phyloP scores from a whole-genome alignment of 2,888 invertebrate species.

The Osmoderma eremita region DNA sequence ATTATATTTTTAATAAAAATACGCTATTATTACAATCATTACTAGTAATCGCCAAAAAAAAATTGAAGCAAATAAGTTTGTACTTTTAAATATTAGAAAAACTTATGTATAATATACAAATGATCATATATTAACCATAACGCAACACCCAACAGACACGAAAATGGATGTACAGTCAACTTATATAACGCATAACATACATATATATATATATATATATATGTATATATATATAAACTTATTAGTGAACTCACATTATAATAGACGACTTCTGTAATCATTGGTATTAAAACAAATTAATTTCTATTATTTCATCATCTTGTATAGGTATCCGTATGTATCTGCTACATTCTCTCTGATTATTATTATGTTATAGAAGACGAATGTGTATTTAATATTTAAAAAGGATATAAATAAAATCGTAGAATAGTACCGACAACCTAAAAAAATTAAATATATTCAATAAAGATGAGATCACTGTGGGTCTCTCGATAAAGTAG shows the following conservation, averaged over 20 bases:
- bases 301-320: neutral
- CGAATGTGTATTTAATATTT: slow-evolving; percentile 4
- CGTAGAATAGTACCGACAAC: slow-evolving; percentile 1
- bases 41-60: neutral
- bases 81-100: neutral
- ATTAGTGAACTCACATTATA: neutral
- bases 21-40: neutral
- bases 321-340: neutral
- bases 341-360: neutral
- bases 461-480: neutral
- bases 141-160: neutral
- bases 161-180: too few relatives aligned
- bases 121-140: neutral
- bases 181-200: too few relatives aligned
- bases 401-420: neutral
- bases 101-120: neutral
- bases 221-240: too few relatives aligned
- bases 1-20: slow-evolving; percentile 1
- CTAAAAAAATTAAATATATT: neutral
- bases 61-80: neutral
- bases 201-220: too few relatives aligned
- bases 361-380: slow-evolving; percentile 1
- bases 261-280: neutral
- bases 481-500: neutral
- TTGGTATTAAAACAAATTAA: neutral